Conservation (phyloP, 2,888 invertebrate genomes). For the Tenthredo livida region DNA sequence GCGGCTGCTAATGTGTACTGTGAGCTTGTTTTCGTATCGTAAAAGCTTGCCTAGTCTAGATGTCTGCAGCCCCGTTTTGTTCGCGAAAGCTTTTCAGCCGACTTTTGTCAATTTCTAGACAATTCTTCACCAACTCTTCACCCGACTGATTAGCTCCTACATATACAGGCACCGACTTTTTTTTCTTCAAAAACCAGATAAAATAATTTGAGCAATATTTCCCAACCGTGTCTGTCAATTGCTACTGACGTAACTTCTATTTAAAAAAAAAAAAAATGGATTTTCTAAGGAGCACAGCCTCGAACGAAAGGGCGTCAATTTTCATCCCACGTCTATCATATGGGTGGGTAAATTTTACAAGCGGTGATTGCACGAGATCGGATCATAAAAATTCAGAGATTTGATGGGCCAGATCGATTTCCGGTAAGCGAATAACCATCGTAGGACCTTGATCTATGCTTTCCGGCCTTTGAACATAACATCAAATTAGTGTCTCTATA, state of each 20-base stretch:
- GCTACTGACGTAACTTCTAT: not conserved
- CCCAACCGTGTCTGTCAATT: not conserved
- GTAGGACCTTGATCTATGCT: constrained; percentile 11
- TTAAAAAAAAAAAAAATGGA: constrained; percentile 12
- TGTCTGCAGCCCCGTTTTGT: constrained; percentile 4
- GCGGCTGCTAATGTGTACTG: constrained; percentile 11
- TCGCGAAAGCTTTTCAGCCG: not conserved
- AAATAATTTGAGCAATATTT: not conserved
- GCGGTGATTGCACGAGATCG: constrained; percentile 37
- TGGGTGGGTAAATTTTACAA: constrained; percentile 43
- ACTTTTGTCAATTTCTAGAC: constrained; percentile 19
- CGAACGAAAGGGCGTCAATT: constrained; percentile 15
- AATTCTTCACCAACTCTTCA: not conserved
- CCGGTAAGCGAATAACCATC: constrained; percentile 6
- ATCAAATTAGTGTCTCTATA: constrained; percentile 17
- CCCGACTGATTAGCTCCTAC: not conserved
- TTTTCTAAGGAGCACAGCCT: constrained; percentile 7
- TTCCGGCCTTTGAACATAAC: constrained; percentile 21
- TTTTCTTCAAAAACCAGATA: not conserved
- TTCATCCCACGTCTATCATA: not conserved
- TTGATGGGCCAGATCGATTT: constrained; percentile 15
- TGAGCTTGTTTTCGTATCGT: constrained; percentile 16
- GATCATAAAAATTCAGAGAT: constrained; percentile 31
- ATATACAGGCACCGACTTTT: not conserved
- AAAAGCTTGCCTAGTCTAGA: constrained; percentile 17